Conservation (phyloP, 2,888 invertebrate genomes). For the Oeneis ivallda region DNA sequence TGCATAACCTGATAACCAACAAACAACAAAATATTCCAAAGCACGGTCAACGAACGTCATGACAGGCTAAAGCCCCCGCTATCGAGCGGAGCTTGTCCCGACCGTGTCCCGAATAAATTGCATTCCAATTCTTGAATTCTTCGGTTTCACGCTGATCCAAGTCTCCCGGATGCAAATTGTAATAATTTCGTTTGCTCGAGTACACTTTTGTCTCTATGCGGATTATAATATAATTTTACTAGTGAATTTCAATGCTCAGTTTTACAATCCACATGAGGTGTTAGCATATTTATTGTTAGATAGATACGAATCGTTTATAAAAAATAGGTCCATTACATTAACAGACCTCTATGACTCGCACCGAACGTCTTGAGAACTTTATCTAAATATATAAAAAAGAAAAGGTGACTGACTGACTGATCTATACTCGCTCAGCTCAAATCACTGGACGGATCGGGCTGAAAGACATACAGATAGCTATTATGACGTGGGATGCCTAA, state of each 20-base stretch:
- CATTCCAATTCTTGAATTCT: conserved; percentile 35
- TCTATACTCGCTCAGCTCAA: no score
- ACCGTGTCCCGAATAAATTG: conserved; percentile 32
- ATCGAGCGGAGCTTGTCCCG: conserved; percentile 29
- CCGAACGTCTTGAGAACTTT: no score
- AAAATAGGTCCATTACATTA: no score
- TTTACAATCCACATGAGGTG: background rate
- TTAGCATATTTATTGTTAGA: background rate
- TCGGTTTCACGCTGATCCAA: conserved; percentile 36
- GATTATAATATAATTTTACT: background rate
- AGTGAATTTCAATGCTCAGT: background rate
- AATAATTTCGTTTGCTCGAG: conserved; percentile 28
- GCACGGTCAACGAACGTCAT: conserved; percentile 16
- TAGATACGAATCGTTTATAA: no score
- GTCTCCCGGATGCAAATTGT: conserved; percentile 31
- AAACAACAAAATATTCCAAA: conserved; percentile 16
- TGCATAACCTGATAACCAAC: conserved; percentile 1
- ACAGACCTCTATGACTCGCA: no score
- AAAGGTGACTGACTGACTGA: no score
- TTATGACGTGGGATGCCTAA: no score
- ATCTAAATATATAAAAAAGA: no score
- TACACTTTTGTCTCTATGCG: conserved; percentile 15
- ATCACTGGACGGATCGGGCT: no score
- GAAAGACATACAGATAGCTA: no score
- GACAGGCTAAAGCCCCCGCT: conserved; percentile 13